Evolutionary conservation across 2,113 vertebrate species (phyloP).

Genomic region (Coracopsis vasa): DNA sequence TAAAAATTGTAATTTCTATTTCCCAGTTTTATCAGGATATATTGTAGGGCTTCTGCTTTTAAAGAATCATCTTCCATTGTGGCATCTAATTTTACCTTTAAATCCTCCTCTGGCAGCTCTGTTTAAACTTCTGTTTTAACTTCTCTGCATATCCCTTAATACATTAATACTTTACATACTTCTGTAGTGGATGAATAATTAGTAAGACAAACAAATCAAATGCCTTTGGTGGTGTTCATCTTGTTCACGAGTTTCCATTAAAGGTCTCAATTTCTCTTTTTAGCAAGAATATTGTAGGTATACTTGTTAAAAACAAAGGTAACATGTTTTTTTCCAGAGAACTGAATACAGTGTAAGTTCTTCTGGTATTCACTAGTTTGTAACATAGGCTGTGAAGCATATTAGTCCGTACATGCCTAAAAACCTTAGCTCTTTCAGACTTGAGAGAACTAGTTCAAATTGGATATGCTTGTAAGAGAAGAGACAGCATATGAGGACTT

Average conservation of each 20-base stretch:
- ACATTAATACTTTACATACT: neutral
- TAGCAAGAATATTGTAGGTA: neutral
- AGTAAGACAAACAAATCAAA: neutral
- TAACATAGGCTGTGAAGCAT: neutral
- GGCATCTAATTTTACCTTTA: neutral
- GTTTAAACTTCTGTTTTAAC: neutral
- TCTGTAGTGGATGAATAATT: neutral
- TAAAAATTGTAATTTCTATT: neutral
- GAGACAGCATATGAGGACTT: neutral
- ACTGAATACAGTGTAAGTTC: neutral
- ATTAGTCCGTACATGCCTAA: neutral
- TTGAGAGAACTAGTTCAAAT: neutral
- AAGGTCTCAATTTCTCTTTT: neutral
- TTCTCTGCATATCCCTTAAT: neutral
- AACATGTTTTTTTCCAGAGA: neutral
- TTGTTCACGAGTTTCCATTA: neutral
- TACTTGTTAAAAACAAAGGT: neutral
- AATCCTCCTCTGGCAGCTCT: neutral
- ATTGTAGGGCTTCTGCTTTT: neutral
- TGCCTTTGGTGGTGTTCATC: neutral
- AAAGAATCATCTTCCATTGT: neutral
- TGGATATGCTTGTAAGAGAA: neutral
- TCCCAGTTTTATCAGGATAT: neutral
- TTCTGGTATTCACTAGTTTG: neutral
- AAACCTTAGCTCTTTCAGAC: neutral